Base-by-base conservation (phyloP, 2,113 vertebrate species). In the Hippocampus abdominalis region DNA sequence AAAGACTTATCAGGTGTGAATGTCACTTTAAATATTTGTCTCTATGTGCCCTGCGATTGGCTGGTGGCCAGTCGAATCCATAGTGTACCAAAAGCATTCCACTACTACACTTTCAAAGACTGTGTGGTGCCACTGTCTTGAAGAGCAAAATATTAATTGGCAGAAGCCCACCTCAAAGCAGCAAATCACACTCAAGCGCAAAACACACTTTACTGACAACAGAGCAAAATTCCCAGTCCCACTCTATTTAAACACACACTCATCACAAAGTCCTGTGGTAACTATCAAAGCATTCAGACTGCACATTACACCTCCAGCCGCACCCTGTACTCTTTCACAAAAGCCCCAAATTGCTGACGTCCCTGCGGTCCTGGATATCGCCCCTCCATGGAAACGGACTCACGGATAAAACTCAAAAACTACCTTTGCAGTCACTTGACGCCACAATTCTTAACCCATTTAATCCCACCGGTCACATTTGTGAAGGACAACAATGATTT, bases 81-180 rank as follows among this genome's bases (percentile, higher is more conserved):
- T 57, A 25, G 23, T 6, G 23, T 11, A 25, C 54, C 23, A 13
- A 57, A 12, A 25, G 23, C 10, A 56, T 13, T n/a, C 21, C 51
- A 54, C 9, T 2, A 12, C n/a, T 23, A 3, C 23, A 8, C 4
- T 15, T 15, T 9, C 21, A 10, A 12, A n/a, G n/a, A 12, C 23
- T 29, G 56, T 13, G 56, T 70, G 78, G 78, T 66, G 56, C 69
- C 59, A 76, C 66, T 13, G 27, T 25, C 64, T 57, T 63, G 32
- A 54, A 54, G 42, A 23, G 49, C 40, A 21, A 18, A 63, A 42
- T 42, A 66, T 70, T 20, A 39, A 67, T 56, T 46, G 36, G 32
- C 70, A 49, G 54, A 73, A 71, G 71, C 29, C 63, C 44, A 44
- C 36, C 27, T 51, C 21, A 61, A 59, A 68, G 48, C 29, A 29